Evolutionary conservation across 1,140 invertebrate species (phyloP).

Genomic region (Zophobas morio): DNA sequence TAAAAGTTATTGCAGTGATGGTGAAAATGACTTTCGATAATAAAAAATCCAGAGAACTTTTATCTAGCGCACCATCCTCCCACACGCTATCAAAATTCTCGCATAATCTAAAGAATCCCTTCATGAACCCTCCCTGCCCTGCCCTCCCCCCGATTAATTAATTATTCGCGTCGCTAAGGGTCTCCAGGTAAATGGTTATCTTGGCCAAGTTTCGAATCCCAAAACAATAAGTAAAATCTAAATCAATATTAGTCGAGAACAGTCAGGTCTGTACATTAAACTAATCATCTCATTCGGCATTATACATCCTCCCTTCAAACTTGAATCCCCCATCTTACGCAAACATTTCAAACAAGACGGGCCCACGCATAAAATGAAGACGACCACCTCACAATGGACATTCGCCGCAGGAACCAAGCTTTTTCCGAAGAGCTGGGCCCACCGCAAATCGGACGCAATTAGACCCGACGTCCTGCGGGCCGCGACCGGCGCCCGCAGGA

Average conservation of each 20-base stretch:
- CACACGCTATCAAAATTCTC: too few relatives aligned
- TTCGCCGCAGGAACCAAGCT: slow-evolving; percentile 33
- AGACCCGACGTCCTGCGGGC: too few relatives aligned
- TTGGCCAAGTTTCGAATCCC: slow-evolving; percentile 49
- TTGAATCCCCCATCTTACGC: slow-evolving; percentile 52
- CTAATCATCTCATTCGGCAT: slow-evolving; percentile 61
- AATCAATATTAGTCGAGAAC: slow-evolving; percentile 60
- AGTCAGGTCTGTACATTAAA: slow-evolving; percentile 59
- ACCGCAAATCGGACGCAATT: slow-evolving; percentile 24
- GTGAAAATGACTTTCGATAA: too few relatives aligned
- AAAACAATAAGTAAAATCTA: slow-evolving; percentile 61
- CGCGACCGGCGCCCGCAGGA: too few relatives aligned
- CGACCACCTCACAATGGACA: slow-evolving; percentile 56
- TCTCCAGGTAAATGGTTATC: slow-evolving; percentile 48
- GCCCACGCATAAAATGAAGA: slow-evolving; percentile 57
- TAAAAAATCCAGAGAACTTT: too few relatives aligned
- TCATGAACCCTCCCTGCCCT: too few relatives aligned
- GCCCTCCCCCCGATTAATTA: slow-evolving; percentile 33
- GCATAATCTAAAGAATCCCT: too few relatives aligned
- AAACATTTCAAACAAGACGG: slow-evolving; percentile 58
- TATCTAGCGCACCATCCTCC: too few relatives aligned
- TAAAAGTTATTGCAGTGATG: too few relatives aligned
- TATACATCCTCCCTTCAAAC: slow-evolving; percentile 57
- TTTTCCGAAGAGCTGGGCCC: slow-evolving; percentile 16
- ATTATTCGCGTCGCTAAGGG: slow-evolving; percentile 46